Conservation (phyloP, 2,797 vertebrate genomes). For the Allobates femoralis region DNA sequence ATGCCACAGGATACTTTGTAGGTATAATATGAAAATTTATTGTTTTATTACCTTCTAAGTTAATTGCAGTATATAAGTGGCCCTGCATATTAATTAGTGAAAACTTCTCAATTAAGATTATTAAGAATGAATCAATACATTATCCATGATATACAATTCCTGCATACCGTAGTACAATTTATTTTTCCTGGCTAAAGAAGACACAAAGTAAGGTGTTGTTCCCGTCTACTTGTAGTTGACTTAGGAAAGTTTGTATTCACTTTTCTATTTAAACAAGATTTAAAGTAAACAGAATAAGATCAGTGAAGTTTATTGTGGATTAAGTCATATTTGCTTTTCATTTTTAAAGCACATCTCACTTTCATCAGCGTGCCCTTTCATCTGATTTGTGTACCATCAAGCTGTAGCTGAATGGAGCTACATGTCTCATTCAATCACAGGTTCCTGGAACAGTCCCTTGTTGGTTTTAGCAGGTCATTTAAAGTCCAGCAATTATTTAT, state of each 20-base stretch:
- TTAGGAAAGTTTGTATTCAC: conserved; percentile 64
- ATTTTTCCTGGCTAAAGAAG: conserved; percentile 17
- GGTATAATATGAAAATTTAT: no score
- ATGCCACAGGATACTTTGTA: no score
- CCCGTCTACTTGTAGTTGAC: conserved; percentile 53
- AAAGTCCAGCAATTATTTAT: conserved; percentile 81
- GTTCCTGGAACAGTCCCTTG: conserved; percentile 71
- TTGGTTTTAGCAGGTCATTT: conserved; percentile 81
- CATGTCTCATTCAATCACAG: conserved; percentile 73
- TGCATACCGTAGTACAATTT: not conserved
- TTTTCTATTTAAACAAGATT: conserved; percentile 73
- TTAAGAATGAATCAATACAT: not conserved
- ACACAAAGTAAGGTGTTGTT: conserved; percentile 61
- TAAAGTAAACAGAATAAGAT: conserved; percentile 74
- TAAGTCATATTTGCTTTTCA: conserved; percentile 83
- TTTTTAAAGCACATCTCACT: conserved; percentile 79
- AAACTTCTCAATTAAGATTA: not conserved
- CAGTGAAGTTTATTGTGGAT: conserved; percentile 69
- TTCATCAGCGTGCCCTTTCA: conserved; percentile 83
- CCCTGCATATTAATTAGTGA: no score
- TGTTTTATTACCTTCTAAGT: no score
- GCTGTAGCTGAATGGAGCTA: conserved; percentile 79
- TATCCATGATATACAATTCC: not conserved
- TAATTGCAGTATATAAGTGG: no score
- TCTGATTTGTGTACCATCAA: conserved; percentile 79